Base-by-base conservation (phyloP, 1,140 invertebrate genomes). In the Atopsyche davidsoni region DNA sequence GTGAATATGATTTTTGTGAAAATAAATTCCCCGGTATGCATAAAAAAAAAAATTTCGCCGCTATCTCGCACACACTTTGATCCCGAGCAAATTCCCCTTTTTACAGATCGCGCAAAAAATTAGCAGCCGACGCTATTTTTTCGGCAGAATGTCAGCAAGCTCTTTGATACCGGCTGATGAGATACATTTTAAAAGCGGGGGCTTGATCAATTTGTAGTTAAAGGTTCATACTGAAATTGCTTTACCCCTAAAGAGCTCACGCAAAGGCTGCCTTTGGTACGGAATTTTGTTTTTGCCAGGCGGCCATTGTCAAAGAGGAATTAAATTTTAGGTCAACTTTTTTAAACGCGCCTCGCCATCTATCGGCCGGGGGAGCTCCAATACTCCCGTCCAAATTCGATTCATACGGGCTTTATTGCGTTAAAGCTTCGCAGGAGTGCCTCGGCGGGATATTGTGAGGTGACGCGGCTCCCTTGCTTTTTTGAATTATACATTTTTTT, bases 301-400 rank as follows among this genome's bases (percentile, higher is more conserved):
- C 39, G n/a, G n/a, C n/a, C n/a, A n/a, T n/a, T n/a, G n/a, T 45
- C 39, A 54, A 54, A 54, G 52, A 31, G 46, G 32, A 54, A 54
- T 54, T 47, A 54, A 43, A 49, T 49, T 54, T 49, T 46, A 45
- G 28, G 52, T 43, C 46, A 45, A 41, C 35, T 49, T 49, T 49
- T 54, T 54, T 39, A 32, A 48, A n/a, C n/a, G 24, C n/a, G 6
- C 6, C 24, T n/a, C 24, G 24, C 24, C 24, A 28, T 28, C 24
- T 28, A 28, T 28, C 24, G 24, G 24, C 6, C 24, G 24, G 24
- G n/a, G 24, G 24, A 6, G 24, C 24, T 6, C n/a, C 24, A n/a
- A 28, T 28, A 28, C n/a, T 28, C 24, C 24, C 6, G 6, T 28
- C n/a, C 24, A 28, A 28, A 28, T 28, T 28, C 24, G n/a, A 28